These are phyloP conservation scores for Amia ocellicauda DNA, from an alignment of 2,113 vertebrate species.

Conservation along the genomic window DNA sequence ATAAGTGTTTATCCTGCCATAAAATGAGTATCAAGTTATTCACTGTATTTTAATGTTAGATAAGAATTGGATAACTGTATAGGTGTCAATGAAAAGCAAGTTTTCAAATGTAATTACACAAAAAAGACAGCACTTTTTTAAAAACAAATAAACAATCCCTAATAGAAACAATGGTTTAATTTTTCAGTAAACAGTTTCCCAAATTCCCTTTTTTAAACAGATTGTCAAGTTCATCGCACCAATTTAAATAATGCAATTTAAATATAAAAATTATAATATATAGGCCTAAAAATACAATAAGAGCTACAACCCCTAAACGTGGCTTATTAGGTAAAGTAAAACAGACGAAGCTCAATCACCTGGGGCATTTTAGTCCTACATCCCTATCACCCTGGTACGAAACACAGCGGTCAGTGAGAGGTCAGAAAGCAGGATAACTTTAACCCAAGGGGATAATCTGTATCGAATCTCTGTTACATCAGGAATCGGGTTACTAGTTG, in stretches of 20 bases:
- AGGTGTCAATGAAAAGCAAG: constrained; percentile 17
- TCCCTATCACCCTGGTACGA: neutral
- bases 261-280: too few species aligned
- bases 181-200: too few species aligned
- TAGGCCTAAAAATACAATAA: too few species aligned
- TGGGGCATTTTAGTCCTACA: neutral
- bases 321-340: constrained; percentile 29
- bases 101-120: constrained; percentile 40
- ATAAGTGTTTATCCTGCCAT: constrained; percentile 28
- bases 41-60: constrained; percentile 32
- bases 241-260: too few species aligned
- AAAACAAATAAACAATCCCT: too few species aligned
- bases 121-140: too few species aligned
- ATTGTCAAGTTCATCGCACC: too few species aligned
- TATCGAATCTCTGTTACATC: constrained; percentile 32
- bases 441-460: constrained; percentile 31
- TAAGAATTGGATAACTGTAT: constrained; percentile 36
- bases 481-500: constrained; percentile 30
- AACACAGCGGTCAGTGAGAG: constrained; percentile 2
- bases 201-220: too few species aligned
- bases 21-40: constrained; percentile 28
- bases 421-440: constrained; percentile 37
- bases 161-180: too few species aligned
- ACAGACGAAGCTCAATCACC: constrained; percentile 15
- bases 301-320: constrained; percentile 7